Percentiles rank a stretch among this genome's conserved stretches.
Conservation (phyloP, 2,888 invertebrate genomes). For the Aphodius granarius region DNA sequence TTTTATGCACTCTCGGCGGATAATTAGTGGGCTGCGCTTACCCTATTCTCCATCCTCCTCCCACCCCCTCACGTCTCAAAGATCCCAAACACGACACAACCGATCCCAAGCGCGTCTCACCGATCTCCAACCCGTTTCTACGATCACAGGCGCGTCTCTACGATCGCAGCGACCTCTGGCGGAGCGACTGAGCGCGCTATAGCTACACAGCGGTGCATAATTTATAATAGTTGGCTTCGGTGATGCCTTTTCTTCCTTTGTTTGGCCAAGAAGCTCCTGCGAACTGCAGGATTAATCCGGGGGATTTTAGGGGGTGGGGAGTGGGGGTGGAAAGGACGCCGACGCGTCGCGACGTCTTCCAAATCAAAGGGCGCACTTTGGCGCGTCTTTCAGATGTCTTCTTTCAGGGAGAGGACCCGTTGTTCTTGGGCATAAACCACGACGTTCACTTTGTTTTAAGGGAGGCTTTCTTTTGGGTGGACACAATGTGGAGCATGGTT, state of each 20-base stretch:
- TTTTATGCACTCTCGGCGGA: constrained; percentile 30
- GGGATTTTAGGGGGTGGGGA: not conserved
- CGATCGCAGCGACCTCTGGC: constrained; percentile 33
- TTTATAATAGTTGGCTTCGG: constrained; percentile 39
- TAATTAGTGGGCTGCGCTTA: constrained; percentile 42
- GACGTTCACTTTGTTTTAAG: not conserved
- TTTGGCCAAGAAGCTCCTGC: constrained; percentile 19
- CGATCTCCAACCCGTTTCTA: not conserved
- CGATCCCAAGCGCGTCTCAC: not conserved
- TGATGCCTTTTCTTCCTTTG: constrained; percentile 31
- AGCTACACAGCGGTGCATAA: constrained; percentile 24
- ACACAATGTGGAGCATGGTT: not conserved
- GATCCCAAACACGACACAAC: not conserved
- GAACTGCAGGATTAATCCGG: constrained; percentile 23
- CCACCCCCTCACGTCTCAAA: not conserved
- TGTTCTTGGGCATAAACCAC: not conserved
- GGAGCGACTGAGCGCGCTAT: not conserved
- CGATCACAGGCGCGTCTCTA: not conserved
- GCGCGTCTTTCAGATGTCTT: not conserved
- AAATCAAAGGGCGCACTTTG: constrained; percentile 20
- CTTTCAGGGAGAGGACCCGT: not conserved
- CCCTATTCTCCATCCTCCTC: constrained; percentile 19
- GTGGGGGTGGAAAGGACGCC: not conserved
- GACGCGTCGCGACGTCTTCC: constrained; percentile 13
- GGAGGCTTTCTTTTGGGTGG: not conserved